phyloP scores from a whole-genome alignment of 2,797 vertebrate species.

The Antennarius maculatus region DNA sequence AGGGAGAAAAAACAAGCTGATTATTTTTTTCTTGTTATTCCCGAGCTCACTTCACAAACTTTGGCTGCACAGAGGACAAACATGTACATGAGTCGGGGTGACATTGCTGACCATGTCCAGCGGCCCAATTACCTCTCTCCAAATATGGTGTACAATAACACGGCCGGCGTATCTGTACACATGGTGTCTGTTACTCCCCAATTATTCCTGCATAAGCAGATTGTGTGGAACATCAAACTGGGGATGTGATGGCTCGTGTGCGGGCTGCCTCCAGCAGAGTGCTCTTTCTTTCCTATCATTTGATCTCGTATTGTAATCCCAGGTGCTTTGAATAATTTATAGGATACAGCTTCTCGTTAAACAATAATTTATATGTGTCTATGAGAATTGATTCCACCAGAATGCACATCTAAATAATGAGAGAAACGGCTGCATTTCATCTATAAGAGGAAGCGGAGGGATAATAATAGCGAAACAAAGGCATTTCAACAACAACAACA shows the following conservation, averaged over 20 bases:
- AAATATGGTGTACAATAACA: slow-evolving; percentile 74
- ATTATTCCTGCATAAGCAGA: slow-evolving; percentile 85
- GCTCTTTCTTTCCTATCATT: slow-evolving; percentile 86
- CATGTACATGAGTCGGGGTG: slow-evolving; percentile 58
- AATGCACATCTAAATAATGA: slow-evolving; percentile 86
- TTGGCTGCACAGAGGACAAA: slow-evolving; percentile 60
- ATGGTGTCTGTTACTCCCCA: slow-evolving; percentile 80
- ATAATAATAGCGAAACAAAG: slow-evolving; percentile 78
- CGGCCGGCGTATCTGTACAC: slow-evolving; percentile 69
- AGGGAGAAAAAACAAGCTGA: slow-evolving; percentile 69
- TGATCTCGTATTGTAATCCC: slow-evolving; percentile 88
- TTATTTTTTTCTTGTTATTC: slow-evolving; percentile 53
- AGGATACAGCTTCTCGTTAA: slow-evolving; percentile 87
- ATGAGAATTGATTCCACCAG: slow-evolving; percentile 84
- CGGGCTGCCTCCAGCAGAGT: slow-evolving; percentile 85
- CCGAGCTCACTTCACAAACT: slow-evolving; percentile 41
- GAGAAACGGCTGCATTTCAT: slow-evolving; percentile 78
- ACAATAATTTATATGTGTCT: slow-evolving; percentile 90
- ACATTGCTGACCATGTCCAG: slow-evolving; percentile 82
- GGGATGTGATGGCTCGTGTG: slow-evolving; percentile 83
- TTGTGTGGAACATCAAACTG: slow-evolving; percentile 85
- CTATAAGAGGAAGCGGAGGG: slow-evolving; percentile 70
- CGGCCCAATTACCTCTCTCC: slow-evolving; percentile 81
- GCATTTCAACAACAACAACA: slow-evolving; percentile 57
- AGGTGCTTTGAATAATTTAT: slow-evolving; percentile 90